Base-by-base conservation (phyloP, 2,888 invertebrate species). In the Cataglyphis livida region DNA sequence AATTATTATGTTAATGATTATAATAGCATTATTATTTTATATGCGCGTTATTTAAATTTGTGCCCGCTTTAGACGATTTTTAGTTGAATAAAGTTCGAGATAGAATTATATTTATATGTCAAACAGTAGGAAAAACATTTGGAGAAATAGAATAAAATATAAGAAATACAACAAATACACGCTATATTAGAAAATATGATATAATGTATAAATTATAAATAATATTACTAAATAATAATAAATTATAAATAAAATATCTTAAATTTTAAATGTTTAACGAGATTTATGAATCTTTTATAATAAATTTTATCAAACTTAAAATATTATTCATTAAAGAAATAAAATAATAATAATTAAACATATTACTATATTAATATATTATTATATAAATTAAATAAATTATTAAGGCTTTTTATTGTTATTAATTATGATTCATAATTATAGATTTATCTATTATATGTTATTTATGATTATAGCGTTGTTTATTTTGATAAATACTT, bases 141-240 rank as follows among this genome's bases (percentile, higher is more conserved):
- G 2, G n/a, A 51, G 7, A 51, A 51, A n/a, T 44, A 12, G 3
- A 44, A 44, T n/a, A n/a, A 51, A n/a, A n/a, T 51, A n/a, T 7
- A n/a, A 51, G n/a, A 18, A 18, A 48, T 5, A 18, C 6, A 48
- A 48, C 3, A 41, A 41, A 41, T 41, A 41, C 12, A 12, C 12
- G 3, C 12, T 48, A 51, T 51, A n/a, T 51, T 44, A 44, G 2
- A n/a, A 15, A 1, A 51, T 51, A 51, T 51, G 7, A n/a, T n/a
- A 51, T 51, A n/a, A n/a, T n/a, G n/a, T 51, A 51, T 51, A 51
- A 51, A 51, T 48, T 48, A 48, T 48, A 48, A 48, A 48, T 48
- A 48, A 48, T 25, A 25, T 25, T 25, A 25, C 25, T 25, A 25
- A 25, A 25, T 28, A 28, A 28, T 28, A 28, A 28, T 28, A 28